Evolutionary conservation across 2,113 vertebrate genomes (phyloP).

Genomic region (Caranx melampygus): DNA sequence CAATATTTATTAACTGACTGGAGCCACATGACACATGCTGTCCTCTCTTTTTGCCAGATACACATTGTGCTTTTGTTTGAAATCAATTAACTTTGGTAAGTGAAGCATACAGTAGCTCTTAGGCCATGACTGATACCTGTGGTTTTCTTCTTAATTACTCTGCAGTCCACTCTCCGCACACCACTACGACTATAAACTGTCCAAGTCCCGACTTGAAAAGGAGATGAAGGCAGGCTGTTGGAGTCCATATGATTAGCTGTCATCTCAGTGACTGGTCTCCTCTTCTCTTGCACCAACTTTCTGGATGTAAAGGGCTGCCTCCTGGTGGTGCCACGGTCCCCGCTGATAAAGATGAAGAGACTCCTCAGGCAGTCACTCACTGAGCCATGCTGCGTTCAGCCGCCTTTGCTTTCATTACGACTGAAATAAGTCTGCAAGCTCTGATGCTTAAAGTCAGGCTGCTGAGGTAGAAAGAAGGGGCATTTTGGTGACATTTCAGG

Average conservation of each 20-base stretch:
- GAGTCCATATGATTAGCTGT: constrained; percentile 13
- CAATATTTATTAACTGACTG: constrained; percentile 21
- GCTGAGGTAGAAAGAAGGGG: not conserved
- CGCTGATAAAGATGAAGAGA: constrained; percentile 32
- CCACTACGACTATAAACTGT: not conserved
- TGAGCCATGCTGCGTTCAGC: not conserved
- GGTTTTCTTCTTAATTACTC: constrained; percentile 35
- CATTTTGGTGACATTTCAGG: constrained; percentile 46
- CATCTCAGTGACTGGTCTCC: constrained; percentile 11
- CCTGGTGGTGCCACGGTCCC: not conserved
- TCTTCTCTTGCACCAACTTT: constrained; percentile 15
- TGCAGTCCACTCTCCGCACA: not conserved
- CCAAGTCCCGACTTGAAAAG: not conserved
- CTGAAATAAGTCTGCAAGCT: not conserved
- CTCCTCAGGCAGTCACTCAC: constrained; percentile 20
- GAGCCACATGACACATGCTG: constrained; percentile 28
- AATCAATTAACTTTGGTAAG: constrained; percentile 47
- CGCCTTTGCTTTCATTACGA: not conserved
- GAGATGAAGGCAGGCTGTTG: not conserved
- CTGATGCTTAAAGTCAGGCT: not conserved
- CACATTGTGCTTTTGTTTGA: constrained; percentile 44
- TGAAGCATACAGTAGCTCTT: constrained; percentile 20
- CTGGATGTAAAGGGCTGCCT: not conserved
- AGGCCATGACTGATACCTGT: constrained; percentile 5
- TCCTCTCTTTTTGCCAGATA: constrained; percentile 16